Percentiles rank a stretch among this genome's conserved stretches.
These are phyloP conservation scores for Microcebus murinus DNA, from an alignment of 2,113 vertebrate species.

Conservation along the genomic window DNA sequence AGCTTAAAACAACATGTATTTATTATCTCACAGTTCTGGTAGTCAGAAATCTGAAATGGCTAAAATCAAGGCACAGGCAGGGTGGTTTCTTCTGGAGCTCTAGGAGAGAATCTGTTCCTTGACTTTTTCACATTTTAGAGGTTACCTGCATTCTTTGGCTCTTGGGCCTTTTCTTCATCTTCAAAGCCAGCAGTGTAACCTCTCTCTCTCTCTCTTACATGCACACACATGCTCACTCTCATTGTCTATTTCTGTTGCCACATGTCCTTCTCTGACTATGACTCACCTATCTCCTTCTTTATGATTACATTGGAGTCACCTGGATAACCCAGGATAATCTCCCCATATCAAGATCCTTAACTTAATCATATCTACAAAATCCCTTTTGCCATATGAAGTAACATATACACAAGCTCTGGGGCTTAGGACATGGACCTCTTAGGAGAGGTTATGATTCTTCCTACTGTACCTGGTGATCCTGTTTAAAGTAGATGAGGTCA, in stretches of 20 bases:
- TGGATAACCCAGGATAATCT: neutral
- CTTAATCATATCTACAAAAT: neutral
- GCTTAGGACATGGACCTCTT: neutral
- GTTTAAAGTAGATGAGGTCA: neutral
- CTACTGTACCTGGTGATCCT: neutral
- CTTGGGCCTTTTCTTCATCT: neutral
- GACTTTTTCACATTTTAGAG: neutral
- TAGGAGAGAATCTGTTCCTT: neutral
- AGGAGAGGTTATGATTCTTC: neutral
- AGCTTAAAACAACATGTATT: neutral
- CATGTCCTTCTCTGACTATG: neutral
- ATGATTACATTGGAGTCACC: too few species aligned
- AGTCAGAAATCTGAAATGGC: neutral
- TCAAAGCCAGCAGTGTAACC: neutral
- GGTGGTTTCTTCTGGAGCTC: neutral
- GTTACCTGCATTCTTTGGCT: neutral
- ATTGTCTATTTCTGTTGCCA: neutral
- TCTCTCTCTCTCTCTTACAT: neutral
- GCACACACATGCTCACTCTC: too few species aligned
- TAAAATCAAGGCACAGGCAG: neutral
- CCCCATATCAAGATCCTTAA: neutral
- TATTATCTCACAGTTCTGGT: neutral
- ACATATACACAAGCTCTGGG: neutral
- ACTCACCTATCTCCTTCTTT: neutral
- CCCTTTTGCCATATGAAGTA: neutral